Base-by-base conservation (phyloP, 2,888 invertebrate genomes). In the Phyto melanocephala region DNA sequence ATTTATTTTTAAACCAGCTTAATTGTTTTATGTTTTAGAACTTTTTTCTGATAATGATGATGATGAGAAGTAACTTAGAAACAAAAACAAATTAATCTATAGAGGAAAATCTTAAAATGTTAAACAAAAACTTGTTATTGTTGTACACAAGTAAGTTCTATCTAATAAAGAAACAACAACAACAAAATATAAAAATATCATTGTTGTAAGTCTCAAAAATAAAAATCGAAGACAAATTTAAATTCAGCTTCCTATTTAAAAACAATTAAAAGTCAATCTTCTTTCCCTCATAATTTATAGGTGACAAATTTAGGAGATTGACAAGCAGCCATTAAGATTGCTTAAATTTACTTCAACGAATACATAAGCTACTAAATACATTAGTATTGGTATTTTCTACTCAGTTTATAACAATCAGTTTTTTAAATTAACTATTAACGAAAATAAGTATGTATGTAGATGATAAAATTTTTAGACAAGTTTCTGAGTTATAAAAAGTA, bases 11-110 rank as follows among this genome's bases (percentile, higher is more conserved):
- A 24, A 50, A 47, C n/a, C 50, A 52, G 68, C 20, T 70, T 63
- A 28, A 65, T 78, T 56, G 28, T 47, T 63, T 28, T 42, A 67
- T 28, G n/a, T 62, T 17, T 60, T 52, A 71, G 54, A 80, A 70
- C 52, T 45, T 50, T 60, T 63, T 37, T 35, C n/a, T 37, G 15
- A 28, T 28, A 6, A 28, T 28, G 6, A 28, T 37, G 15, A 33
- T 60, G 58, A 42, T 81, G 77, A 62, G 71, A 76, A 60, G 11
- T 17, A 47, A 62, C 35, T 13, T 4, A 7, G 11, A 79, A 11
- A 76, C 56, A 72, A 40, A 58, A 56, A 1, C 52, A 10, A 56
- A 65, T 75, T 67, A 71, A 82, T 79, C 65, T 70, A 7, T 1
- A 24, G 22, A 24, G 58, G 22, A 67, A 67, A 54, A 79, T 75